A percentile compares a stretch with the other conserved stretches of the same genome.
Evolutionary conservation across 2,888 invertebrate genomes (phyloP).

Genomic region (Rhagophthalmus giganteus): DNA sequence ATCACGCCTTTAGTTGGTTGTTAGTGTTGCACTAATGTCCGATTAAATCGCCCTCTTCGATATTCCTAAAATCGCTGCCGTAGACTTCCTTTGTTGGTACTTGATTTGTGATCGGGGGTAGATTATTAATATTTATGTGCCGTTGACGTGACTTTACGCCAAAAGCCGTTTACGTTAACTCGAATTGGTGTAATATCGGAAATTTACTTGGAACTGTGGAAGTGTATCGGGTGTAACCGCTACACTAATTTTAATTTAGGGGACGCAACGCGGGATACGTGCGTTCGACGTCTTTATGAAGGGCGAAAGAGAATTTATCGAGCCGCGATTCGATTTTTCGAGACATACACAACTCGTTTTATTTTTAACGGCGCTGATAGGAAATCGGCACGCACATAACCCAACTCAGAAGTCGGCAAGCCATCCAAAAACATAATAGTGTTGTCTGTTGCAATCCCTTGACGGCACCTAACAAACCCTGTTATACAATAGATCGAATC

Average conservation of each 20-base stretch:
- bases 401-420: conserved; percentile 4
- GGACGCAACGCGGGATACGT: conserved; percentile 4
- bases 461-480: conserved; percentile 12
- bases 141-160: conserved; percentile 24
- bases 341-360: conserved; percentile 4
- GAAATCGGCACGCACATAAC: neutral
- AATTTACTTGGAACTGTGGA: neutral
- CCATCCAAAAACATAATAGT: conserved; percentile 13
- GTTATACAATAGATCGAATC: conserved; percentile 11
- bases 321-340: neutral
- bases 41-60: conserved; percentile 26
- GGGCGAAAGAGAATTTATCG: conserved; percentile 12
- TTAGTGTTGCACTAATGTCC: conserved; percentile 28
- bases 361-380: neutral
- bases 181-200: conserved; percentile 1
- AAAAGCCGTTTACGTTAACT: conserved; percentile 8
- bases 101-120: conserved; percentile 29
- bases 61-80: conserved; percentile 27
- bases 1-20: conserved; percentile 27
- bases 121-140: conserved; percentile 31
- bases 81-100: conserved; percentile 28
- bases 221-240: neutral
- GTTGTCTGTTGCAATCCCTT: conserved; percentile 14
- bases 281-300: conserved; percentile 13
- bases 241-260: conserved; percentile 5